A percentile compares a stretch with the other conserved stretches of the same genome.
phyloP scores from a whole-genome alignment of 1,140 invertebrate genomes.

The Diploscapter pachys region DNA sequence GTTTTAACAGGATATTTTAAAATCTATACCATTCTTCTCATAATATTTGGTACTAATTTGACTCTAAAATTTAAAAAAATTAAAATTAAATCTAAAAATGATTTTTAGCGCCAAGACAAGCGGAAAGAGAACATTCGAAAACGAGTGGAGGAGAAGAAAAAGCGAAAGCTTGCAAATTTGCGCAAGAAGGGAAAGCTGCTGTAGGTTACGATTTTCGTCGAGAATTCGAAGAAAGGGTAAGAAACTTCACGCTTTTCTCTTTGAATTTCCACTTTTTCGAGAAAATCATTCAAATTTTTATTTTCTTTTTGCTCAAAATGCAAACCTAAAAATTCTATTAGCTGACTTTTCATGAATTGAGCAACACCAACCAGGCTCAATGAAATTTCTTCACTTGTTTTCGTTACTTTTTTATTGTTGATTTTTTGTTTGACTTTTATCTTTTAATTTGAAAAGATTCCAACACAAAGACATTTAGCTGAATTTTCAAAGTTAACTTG shows the following conservation, averaged over 20 bases:
- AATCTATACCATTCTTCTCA: too few relatives aligned
- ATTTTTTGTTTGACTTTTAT: background rate
- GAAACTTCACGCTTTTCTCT: too few relatives aligned
- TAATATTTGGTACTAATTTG: slow-evolving; percentile 1
- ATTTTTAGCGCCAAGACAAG: slow-evolving; percentile 16
- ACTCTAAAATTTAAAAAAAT: background rate
- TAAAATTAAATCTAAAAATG: background rate
- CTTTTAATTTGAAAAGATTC: background rate
- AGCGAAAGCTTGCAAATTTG: slow-evolving; percentile 17
- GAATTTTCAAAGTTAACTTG: too few relatives aligned
- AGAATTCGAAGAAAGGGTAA: too few relatives aligned
- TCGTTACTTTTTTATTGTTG: background rate
- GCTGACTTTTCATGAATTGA: background rate
- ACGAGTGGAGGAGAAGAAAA: slow-evolving; percentile 16
- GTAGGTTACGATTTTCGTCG: background rate
- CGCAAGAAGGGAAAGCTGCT: slow-evolving; percentile 17
- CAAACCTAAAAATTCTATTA: slow-evolving; percentile 14
- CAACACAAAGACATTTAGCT: too few relatives aligned
- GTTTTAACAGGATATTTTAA: too few relatives aligned
- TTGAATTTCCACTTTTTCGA: background rate
- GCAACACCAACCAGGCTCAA: background rate
- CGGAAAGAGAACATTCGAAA: slow-evolving; percentile 1
- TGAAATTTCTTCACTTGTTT: background rate
- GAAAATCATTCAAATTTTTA: background rate
- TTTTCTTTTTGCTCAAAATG: background rate